phyloP scores from a whole-genome alignment of 2,888 invertebrate species.

The Cryptocephalus moraei region DNA sequence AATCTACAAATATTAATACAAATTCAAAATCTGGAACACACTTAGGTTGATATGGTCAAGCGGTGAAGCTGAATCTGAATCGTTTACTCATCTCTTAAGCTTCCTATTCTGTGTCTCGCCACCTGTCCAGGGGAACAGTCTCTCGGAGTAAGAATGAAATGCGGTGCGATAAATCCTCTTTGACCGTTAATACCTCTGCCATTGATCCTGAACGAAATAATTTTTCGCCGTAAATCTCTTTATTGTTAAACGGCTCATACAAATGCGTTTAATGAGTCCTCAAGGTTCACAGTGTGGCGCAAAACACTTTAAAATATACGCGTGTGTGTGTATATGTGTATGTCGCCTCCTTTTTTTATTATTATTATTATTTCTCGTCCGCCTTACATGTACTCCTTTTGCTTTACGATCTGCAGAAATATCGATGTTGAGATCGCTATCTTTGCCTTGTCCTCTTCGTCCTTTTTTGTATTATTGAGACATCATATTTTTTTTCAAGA shows the following conservation, averaged over 20 bases:
- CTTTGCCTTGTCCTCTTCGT: conserved; percentile 17
- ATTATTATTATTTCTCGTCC: conserved; percentile 2
- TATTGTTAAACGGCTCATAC: neutral
- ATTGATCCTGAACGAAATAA: neutral
- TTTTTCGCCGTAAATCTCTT: neutral
- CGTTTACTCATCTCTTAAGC: too few species aligned
- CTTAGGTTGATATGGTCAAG: too few species aligned
- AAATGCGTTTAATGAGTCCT: neutral
- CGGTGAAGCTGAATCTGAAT: too few species aligned
- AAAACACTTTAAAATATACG: conserved; percentile 13
- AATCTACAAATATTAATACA: too few species aligned
- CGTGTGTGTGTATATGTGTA: too few species aligned
- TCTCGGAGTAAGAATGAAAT: too few species aligned
- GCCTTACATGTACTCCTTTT: conserved; percentile 5
- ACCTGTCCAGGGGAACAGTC: too few species aligned
- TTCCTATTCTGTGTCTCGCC: too few species aligned
- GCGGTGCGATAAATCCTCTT: too few species aligned
- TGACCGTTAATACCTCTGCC: too few species aligned
- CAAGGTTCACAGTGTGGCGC: conserved; percentile 4
- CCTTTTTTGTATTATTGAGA: conserved; percentile 18
- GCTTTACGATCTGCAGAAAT: conserved; percentile 24
- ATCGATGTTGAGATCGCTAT: conserved; percentile 25
- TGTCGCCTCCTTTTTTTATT: too few species aligned
- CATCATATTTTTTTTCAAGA: conserved; percentile 20
- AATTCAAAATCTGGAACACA: too few species aligned